phyloP scores from a whole-genome alignment of 2,888 invertebrate genomes.

The Nasonovia ribisnigri region DNA sequence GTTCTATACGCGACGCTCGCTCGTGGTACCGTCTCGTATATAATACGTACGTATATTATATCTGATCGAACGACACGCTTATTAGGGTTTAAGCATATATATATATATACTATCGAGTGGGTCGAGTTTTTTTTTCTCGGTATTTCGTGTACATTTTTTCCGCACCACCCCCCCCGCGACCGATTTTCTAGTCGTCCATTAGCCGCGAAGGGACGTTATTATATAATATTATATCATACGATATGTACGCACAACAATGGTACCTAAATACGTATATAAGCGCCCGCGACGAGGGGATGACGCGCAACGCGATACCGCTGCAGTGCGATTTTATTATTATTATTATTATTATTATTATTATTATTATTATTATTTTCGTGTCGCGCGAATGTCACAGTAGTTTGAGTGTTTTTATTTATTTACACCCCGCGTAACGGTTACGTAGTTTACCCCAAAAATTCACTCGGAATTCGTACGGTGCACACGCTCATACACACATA shows the following conservation, averaged over 20 bases:
- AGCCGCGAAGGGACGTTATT: not conserved
- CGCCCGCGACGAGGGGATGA: not conserved
- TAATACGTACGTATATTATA: not conserved
- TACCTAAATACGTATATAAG: not conserved
- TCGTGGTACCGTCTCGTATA: not conserved
- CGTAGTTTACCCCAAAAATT: conserved; percentile 46
- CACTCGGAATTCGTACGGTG: not conserved
- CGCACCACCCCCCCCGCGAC: not conserved
- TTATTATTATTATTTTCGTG: conserved; percentile 34
- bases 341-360: conserved; percentile 56
- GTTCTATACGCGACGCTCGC: not conserved
- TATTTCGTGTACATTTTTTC: conserved; percentile 24
- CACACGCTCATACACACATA: not conserved
- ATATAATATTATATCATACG: no score
- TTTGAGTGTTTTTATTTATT: conserved; percentile 62
- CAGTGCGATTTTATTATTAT: conserved; percentile 47
- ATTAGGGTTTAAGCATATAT: conserved; percentile 49
- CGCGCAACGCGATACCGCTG: conserved; percentile 37
- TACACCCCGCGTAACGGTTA: conserved; percentile 47
- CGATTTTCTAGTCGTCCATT: conserved; percentile 49
- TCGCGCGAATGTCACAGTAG: conserved; percentile 38
- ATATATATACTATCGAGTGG: conserved; percentile 37
- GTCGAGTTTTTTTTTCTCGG: not conserved
- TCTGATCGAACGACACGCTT: conserved; percentile 37
- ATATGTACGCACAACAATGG: not conserved